Evolutionary conservation across 2,113 vertebrate genomes (phyloP).

Genomic region (Melanostigma gelatinosum): DNA sequence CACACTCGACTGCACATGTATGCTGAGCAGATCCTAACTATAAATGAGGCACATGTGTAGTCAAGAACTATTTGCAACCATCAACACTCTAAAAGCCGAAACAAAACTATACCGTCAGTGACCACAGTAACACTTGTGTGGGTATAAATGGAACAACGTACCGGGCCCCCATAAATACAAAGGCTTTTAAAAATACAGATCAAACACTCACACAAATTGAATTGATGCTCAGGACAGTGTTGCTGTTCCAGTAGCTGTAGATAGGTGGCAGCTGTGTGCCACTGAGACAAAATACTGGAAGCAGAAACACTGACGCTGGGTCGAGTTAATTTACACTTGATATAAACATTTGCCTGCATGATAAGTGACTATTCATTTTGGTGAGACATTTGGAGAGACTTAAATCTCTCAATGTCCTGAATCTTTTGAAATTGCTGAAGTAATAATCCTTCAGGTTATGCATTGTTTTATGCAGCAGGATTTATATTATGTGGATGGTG

Average conservation of each 20-base stretch:
- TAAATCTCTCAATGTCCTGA: neutral
- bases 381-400: neutral
- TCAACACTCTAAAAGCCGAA: conserved; percentile 51
- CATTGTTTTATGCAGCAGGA: conserved; percentile 6
- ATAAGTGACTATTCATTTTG: conserved; percentile 7
- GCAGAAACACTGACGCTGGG: conserved; percentile 50
- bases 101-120: conserved; percentile 54
- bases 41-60: conserved; percentile 73
- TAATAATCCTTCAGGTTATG: conserved; percentile 6
- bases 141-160: conserved; percentile 50
- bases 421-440: conserved; percentile 13
- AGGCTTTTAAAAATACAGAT: conserved; percentile 41
- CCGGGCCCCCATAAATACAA: conserved; percentile 48
- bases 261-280: conserved; percentile 68
- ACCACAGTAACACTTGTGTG: conserved; percentile 62
- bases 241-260: conserved; percentile 21
- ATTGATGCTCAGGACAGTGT: conserved; percentile 9
- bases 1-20: conserved; percentile 35
- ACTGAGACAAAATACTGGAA: conserved; percentile 47
- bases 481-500: neutral
- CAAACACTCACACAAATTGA: conserved; percentile 33
- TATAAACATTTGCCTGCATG: conserved; percentile 24
- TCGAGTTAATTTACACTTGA: conserved; percentile 28
- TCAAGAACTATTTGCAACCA: conserved; percentile 59
- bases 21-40: conserved; percentile 44